Conservation (phyloP, 1,140 invertebrate genomes). For the Penaeus vannamei region DNA sequence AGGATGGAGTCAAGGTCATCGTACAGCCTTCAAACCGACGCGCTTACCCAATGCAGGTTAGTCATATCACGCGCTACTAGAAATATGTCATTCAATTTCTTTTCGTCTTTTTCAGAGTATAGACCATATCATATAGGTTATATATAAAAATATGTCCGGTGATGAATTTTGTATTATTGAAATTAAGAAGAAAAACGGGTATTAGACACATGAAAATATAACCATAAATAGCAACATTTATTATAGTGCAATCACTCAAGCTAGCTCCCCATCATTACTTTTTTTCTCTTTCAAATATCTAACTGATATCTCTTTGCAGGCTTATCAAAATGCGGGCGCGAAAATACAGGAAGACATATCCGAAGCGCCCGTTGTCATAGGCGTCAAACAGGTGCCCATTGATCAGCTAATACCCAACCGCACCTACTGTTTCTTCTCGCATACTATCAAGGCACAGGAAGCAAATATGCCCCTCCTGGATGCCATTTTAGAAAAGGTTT, state of each 20-base stretch:
- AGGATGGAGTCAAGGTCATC: slow-evolving; percentile 92
- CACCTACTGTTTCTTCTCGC: slow-evolving; percentile 99
- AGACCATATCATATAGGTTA: neutral
- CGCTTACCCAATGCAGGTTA: slow-evolving; percentile 95
- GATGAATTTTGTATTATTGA: neutral
- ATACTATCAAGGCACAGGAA: slow-evolving; percentile 99
- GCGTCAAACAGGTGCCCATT: slow-evolving; percentile 97
- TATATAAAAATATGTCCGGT: neutral
- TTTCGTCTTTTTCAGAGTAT: neutral
- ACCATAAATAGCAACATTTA: no score
- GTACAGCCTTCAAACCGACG: slow-evolving; percentile 98
- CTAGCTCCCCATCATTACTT: neutral
- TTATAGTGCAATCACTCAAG: neutral
- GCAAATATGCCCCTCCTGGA: slow-evolving; percentile 98
- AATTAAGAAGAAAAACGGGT: no score
- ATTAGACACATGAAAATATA: no score
- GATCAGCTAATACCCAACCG: slow-evolving; percentile 94
- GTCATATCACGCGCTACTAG: slow-evolving; percentile 14
- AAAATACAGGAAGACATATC: slow-evolving; percentile 96
- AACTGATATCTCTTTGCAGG: slow-evolving; percentile 73
- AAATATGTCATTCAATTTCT: neutral
- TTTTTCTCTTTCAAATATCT: neutral
- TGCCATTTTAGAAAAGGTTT: slow-evolving; percentile 92
- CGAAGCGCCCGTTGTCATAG: slow-evolving; percentile 95
- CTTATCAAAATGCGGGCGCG: slow-evolving; percentile 91